phyloP scores from a whole-genome alignment of 2,797 vertebrate species.

The Cirrhinus molitorella region DNA sequence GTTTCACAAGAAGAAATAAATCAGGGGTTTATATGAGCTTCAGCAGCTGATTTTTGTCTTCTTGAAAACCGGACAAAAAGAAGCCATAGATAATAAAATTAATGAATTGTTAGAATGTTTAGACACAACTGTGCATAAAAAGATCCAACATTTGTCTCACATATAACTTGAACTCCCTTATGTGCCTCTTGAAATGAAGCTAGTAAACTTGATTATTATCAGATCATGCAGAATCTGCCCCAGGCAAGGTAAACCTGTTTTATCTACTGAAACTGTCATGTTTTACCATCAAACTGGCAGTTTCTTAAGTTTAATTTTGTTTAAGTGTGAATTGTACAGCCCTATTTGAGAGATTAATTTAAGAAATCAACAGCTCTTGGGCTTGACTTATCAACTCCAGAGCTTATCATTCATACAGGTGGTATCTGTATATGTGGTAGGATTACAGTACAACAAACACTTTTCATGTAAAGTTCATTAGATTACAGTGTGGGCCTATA shows the following conservation, averaged over 20 bases:
- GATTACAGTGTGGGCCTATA: not conserved
- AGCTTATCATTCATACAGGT: not conserved
- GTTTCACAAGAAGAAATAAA: conserved; percentile 11
- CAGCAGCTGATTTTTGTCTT: not conserved
- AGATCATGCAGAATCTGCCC: not conserved
- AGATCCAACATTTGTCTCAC: not conserved
- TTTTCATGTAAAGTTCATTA: not conserved
- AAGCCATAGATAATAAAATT: not conserved
- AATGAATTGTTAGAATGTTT: not conserved
- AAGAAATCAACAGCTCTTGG: not conserved
- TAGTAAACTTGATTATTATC: not conserved
- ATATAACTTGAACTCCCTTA: not conserved
- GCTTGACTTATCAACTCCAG: not conserved
- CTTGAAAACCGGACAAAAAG: not conserved
- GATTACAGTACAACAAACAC: not conserved
- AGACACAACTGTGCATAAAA: not conserved
- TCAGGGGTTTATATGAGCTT: not conserved
- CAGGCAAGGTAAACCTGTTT: conserved; percentile 15
- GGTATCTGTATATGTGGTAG: too few relatives aligned
- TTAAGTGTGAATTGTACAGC: too few relatives aligned
- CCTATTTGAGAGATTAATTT: not conserved
- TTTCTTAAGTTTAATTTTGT: not conserved
- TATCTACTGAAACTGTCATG: not conserved
- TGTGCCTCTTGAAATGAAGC: not conserved
- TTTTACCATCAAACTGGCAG: not conserved